Percentiles rank a stretch among this genome's conserved stretches.
Evolutionary conservation across 2,888 invertebrate species (phyloP).

Genomic region (Idaea biselata): DNA sequence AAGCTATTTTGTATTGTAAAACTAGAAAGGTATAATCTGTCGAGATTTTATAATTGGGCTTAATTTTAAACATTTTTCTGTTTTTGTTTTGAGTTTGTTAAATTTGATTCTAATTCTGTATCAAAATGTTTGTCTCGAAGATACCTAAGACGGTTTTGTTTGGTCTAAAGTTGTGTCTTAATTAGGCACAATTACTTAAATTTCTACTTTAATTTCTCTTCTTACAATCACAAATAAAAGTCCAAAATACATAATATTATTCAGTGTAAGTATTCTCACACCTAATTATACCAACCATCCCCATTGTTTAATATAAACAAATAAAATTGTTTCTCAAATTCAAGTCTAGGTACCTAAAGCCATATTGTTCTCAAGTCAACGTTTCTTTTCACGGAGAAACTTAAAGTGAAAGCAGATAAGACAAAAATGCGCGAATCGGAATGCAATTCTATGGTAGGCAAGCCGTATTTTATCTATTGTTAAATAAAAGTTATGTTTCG

Average conservation of each 20-base stretch:
- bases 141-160: no score
- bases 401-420: conserved; percentile 37
- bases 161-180: neutral
- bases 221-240: neutral
- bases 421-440: conserved; percentile 30
- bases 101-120: no score
- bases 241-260: neutral
- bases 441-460: conserved; percentile 19
- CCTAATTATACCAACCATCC: neutral
- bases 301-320: neutral
- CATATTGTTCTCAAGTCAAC: conserved; percentile 16
- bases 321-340: neutral
- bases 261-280: neutral
- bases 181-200: neutral
- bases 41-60: neutral
- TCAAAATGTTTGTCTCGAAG: neutral
- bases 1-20: neutral
- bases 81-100: neutral
- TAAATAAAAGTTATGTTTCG: neutral
- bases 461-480: neutral
- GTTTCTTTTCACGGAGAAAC: conserved; percentile 31
- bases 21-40: neutral
- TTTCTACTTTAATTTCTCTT: neutral
- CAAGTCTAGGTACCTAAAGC: conserved; percentile 3
- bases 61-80: neutral